These are phyloP conservation scores for Megathymus violae DNA, from an alignment of 1,140 invertebrate genomes.

Conservation along the genomic window DNA sequence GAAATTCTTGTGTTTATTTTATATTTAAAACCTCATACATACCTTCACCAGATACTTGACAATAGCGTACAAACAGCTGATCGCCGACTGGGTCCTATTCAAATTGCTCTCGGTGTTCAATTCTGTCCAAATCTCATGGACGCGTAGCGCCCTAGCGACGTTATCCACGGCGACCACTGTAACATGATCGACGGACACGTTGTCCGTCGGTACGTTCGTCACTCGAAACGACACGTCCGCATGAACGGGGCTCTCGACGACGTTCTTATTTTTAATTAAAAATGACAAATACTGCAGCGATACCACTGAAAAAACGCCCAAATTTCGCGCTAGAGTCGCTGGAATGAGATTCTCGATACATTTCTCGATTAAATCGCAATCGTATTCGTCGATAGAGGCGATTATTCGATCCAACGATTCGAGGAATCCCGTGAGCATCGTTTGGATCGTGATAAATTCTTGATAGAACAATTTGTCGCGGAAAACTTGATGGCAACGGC, in stretches of 20 bases:
- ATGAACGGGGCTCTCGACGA: slow-evolving; percentile 64
- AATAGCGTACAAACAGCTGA: slow-evolving; percentile 77
- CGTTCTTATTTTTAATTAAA: slow-evolving; percentile 77
- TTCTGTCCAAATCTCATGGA: slow-evolving; percentile 71
- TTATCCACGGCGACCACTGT: slow-evolving; percentile 64
- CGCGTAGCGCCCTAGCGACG: slow-evolving; percentile 66
- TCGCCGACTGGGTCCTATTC: slow-evolving; percentile 74
- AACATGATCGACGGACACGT: slow-evolving; percentile 66
- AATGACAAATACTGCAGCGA: slow-evolving; percentile 81
- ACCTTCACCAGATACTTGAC: slow-evolving; percentile 79
- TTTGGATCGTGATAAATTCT: slow-evolving; percentile 72
- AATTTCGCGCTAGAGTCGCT: slow-evolving; percentile 59
- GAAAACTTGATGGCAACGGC: slow-evolving; percentile 79
- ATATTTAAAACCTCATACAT: slow-evolving; percentile 37
- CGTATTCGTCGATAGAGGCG: slow-evolving; percentile 58
- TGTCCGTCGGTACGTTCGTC: slow-evolving; percentile 54
- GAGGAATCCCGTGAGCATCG: slow-evolving; percentile 67
- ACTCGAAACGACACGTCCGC: slow-evolving; percentile 71
- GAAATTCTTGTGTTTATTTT: slow-evolving; percentile 1
- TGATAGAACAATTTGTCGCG: slow-evolving; percentile 80
- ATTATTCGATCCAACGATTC: slow-evolving; percentile 60
- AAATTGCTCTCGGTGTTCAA: slow-evolving; percentile 73
- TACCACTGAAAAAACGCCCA: slow-evolving; percentile 74
- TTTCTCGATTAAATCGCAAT: slow-evolving; percentile 75
- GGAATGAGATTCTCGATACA: slow-evolving; percentile 71